A percentile compares a stretch with the other conserved stretches of the same genome.
Conservation (phyloP, 2,113 vertebrate species). For the Paratilapia polleni region DNA sequence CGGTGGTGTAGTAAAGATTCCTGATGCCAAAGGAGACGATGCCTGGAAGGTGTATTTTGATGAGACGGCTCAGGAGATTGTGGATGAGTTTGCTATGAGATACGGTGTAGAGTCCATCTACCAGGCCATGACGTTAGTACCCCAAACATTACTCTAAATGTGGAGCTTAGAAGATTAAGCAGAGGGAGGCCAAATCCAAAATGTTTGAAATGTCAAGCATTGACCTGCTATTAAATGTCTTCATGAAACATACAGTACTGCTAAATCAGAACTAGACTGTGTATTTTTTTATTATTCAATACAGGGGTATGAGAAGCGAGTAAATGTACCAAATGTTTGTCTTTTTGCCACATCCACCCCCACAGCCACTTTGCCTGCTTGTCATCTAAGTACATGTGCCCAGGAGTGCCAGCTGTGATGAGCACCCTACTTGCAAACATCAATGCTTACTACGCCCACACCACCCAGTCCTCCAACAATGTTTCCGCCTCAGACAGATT, state of each 20-base stretch:
- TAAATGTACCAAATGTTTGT: neutral
- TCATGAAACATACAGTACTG: neutral
- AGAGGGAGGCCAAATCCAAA: neutral
- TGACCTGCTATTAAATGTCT: neutral
- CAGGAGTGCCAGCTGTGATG: constrained; percentile 96
- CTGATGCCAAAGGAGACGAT: constrained; percentile 94
- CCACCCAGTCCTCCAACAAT: constrained; percentile 93
- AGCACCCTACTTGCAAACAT: constrained; percentile 98
- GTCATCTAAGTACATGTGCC: constrained; percentile 99
- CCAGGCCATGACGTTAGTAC: constrained; percentile 98
- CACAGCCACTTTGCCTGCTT: constrained; percentile 96
- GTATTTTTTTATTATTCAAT: neutral
- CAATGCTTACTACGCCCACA: constrained; percentile 98
- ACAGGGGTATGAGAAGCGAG: neutral
- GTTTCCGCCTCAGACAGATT: constrained; percentile 97
- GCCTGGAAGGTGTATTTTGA: constrained; percentile 99
- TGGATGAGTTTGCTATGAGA: constrained; percentile 98
- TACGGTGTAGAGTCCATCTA: constrained; percentile 99
- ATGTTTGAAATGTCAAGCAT: neutral
- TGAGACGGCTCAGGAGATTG: constrained; percentile 95
- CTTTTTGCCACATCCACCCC: constrained; percentile 4
- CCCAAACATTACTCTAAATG: neutral
- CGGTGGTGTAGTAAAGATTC: constrained; percentile 92
- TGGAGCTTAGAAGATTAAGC: neutral
- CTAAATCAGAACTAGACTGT: neutral